Conservation (phyloP, 1,140 invertebrate species). For the Octopus sinensis region DNA sequence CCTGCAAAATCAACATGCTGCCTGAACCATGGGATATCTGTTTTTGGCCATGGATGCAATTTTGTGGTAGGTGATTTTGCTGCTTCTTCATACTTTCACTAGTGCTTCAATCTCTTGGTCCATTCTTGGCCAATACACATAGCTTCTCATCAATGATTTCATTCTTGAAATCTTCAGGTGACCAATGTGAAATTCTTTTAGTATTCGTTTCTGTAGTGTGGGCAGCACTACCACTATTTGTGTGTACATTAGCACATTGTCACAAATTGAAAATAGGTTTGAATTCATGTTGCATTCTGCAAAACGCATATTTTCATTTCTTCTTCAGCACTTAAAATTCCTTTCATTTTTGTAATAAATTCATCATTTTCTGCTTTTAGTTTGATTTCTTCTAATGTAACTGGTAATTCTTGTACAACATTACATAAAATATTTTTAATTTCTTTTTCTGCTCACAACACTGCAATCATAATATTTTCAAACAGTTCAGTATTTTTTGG, state of each 20-base stretch:
- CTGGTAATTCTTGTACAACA: conserved; percentile 5
- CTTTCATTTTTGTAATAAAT: conserved; percentile 5
- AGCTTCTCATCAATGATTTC: conserved; percentile 60
- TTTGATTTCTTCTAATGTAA: conserved; percentile 14
- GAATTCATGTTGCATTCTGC: neutral
- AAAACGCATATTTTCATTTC: too few relatives aligned
- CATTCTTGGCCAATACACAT: conserved; percentile 62
- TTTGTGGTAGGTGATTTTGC: conserved; percentile 23
- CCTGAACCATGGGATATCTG: neutral
- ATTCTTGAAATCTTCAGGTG: conserved; percentile 62
- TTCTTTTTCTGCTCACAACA: neutral
- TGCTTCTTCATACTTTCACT: conserved; percentile 54
- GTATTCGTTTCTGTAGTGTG: conserved; percentile 42
- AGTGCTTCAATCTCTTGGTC: conserved; percentile 57
- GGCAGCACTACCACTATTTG: conserved; percentile 53
- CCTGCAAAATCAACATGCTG: neutral
- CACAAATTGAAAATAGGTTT: conserved; percentile 15
- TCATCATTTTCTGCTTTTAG: conserved; percentile 3
- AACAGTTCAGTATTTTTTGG: neutral
- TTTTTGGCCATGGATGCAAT: conserved; percentile 30
- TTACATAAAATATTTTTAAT: too few relatives aligned
- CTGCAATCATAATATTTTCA: conserved; percentile 10
- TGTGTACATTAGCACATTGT: conserved; percentile 25
- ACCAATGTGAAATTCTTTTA: conserved; percentile 56
- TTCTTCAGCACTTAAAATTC: neutral